Base-by-base conservation (phyloP, 2,113 vertebrate genomes). In the Salvator merianae region DNA sequence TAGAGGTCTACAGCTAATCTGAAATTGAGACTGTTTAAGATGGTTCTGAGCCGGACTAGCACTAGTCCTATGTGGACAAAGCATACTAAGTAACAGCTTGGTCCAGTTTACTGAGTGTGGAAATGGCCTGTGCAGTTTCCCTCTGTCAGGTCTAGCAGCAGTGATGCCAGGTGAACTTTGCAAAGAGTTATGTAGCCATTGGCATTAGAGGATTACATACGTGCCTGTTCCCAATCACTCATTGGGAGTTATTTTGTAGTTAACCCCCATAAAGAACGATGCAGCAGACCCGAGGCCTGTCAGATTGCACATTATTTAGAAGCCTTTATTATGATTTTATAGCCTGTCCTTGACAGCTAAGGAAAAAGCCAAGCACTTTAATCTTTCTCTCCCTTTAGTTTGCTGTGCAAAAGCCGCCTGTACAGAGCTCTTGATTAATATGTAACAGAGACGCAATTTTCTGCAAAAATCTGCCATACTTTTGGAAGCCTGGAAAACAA, bases 321-420 rank as follows among this genome's bases (percentile, higher is more conserved):
- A 96, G 95, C 95, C 95, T 92, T 96, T 97, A 96, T 97, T 97
- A 97, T 97, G 97, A 96, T 96, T 97, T 97, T 96, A 97, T 96
- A 96, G 95, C 96, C 93, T 93, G 95, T 95, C 95, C 95, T 96
- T 96, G 96, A 97, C 96, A 97, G 96, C 96, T 94, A 94, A 96
- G 96, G 95, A 96, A 96, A 79, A 96, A 96, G 96, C 95, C 95
- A 94, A 95, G 96, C 94, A 94, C 95, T 97, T 96, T 97, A 95
- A 97, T 97, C 95, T 97, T 96, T 96, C 95, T 95, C 95, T 94
- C 94, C 94, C 94, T 95, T 96, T 96, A 94, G 95, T 95, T 96
- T 96, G 96, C 95, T 94, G 95, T 95, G 94, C 95, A 95, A 95
- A 95, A 96, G 95, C 95, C 89, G 94, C 93, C 93, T 94, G 94